These are phyloP conservation scores for Lypha dubia DNA, from an alignment of 2,888 invertebrate genomes.

Conservation along the genomic window DNA sequence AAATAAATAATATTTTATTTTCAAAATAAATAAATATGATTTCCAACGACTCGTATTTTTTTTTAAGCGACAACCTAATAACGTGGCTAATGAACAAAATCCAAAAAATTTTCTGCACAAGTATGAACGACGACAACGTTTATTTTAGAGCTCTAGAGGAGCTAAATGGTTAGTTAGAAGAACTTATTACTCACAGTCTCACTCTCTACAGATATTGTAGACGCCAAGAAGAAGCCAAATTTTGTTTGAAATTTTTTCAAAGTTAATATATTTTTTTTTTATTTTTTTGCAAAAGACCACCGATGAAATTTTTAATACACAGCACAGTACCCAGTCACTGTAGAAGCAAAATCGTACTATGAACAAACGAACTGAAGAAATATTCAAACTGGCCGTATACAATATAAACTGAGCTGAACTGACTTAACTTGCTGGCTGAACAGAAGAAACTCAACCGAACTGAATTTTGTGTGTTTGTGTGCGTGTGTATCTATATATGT, in stretches of 20 bases:
- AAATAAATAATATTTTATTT: constrained; percentile 19
- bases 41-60: background rate
- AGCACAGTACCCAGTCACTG: constrained; percentile 60
- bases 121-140: constrained; percentile 4
- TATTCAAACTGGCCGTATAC: constrained; percentile 56
- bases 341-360: constrained; percentile 69
- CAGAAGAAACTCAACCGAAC: constrained; percentile 69
- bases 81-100: constrained; percentile 38
- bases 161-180: constrained; percentile 28
- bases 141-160: constrained; percentile 30
- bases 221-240: constrained; percentile 51
- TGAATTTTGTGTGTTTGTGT: constrained; percentile 35
- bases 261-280: constrained; percentile 7
- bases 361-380: constrained; percentile 68
- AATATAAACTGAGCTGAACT: constrained; percentile 64
- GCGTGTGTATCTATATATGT: constrained; percentile 31
- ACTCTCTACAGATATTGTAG: constrained; percentile 35
- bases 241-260: constrained; percentile 45
- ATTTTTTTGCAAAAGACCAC: constrained; percentile 52
- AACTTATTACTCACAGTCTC: constrained; percentile 61
- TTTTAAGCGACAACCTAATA: background rate
- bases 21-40: constrained; percentile 13
- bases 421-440: constrained; percentile 66
- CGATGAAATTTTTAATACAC: constrained; percentile 55
- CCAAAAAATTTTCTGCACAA: constrained; percentile 35